Conservation (phyloP, 2,888 invertebrate species). For the Oxycera nigricornis region DNA sequence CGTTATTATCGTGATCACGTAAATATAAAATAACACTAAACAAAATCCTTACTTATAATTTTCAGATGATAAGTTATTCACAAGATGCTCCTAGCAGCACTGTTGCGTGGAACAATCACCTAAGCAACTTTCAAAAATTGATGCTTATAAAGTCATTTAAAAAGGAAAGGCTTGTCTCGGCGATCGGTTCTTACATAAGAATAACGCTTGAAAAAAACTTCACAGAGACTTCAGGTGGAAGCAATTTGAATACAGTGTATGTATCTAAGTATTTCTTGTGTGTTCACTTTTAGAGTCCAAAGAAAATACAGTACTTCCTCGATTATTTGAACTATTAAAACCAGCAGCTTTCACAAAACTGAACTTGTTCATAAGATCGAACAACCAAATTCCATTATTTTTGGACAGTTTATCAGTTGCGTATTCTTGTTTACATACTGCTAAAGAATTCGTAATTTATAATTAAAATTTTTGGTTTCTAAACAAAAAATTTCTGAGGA, state of each 20-base stretch:
- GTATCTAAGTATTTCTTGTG: conserved; percentile 35
- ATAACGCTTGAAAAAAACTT: conserved; percentile 78
- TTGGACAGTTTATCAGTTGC: no score
- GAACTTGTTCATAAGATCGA: no score
- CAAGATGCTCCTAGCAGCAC: conserved; percentile 56
- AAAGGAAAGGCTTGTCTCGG: conserved; percentile 83
- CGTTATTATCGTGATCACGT: background rate
- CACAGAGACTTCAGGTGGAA: conserved; percentile 78
- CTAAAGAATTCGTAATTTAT: no score
- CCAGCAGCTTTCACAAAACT: no score
- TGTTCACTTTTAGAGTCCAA: background rate
- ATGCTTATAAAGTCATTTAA: conserved; percentile 78
- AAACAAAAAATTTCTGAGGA: no score
- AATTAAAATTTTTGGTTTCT: no score
- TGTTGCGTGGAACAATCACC: conserved; percentile 69
- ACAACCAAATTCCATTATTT: no score
- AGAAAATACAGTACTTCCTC: background rate
- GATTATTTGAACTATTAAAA: no score
- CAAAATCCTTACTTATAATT: conserved; percentile 3
- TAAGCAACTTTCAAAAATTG: conserved; percentile 80
- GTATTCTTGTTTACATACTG: no score
- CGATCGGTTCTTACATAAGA: conserved; percentile 80
- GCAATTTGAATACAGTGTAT: conserved; percentile 57
- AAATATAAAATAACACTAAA: background rate
- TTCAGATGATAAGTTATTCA: conserved; percentile 68